These are phyloP conservation scores for Trigoniulus corallinus DNA, from an alignment of 1,140 invertebrate species.

Conservation along the genomic window DNA sequence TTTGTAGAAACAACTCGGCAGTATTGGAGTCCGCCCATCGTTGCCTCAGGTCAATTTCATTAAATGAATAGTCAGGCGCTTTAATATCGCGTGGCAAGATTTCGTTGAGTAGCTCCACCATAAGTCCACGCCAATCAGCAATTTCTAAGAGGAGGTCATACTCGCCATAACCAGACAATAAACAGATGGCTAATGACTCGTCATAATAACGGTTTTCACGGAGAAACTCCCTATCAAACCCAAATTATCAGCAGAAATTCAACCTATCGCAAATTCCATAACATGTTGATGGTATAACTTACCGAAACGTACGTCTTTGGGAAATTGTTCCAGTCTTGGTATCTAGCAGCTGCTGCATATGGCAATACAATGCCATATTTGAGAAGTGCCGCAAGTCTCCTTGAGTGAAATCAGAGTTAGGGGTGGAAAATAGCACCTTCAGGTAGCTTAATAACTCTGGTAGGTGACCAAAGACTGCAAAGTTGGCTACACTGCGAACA, in stretches of 20 bases:
- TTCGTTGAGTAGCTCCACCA: background rate
- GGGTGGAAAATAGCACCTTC: slow-evolving; percentile 34
- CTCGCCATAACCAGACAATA: slow-evolving; percentile 34
- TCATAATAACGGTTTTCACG: slow-evolving; percentile 48
- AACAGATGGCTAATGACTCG: slow-evolving; percentile 43
- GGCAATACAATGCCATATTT: slow-evolving; percentile 47
- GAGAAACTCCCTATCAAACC: slow-evolving; percentile 39
- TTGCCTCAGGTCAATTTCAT: background rate
- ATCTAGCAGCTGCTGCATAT: slow-evolving; percentile 40
- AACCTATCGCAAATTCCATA: background rate
- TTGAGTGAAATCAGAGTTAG: slow-evolving; percentile 37
- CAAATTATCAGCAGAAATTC: slow-evolving; percentile 1
- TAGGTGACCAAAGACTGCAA: slow-evolving; percentile 50
- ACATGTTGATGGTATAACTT: background rate
- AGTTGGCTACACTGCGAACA: slow-evolving; percentile 49
- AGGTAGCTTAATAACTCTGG: slow-evolving; percentile 46
- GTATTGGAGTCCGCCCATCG: background rate
- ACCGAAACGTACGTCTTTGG: background rate
- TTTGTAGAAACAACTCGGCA: background rate
- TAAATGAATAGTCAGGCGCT: too few relatives aligned
- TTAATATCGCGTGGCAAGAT: too few relatives aligned
- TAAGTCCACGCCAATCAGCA: background rate
- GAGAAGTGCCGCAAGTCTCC: slow-evolving; percentile 46
- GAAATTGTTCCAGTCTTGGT: slow-evolving; percentile 7
- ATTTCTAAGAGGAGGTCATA: slow-evolving; percentile 1